Percentiles rank a stretch among this genome's conserved stretches.
Evolutionary conservation across 2,888 invertebrate species (phyloP).

Genomic region (Calephelis perditalis): DNA sequence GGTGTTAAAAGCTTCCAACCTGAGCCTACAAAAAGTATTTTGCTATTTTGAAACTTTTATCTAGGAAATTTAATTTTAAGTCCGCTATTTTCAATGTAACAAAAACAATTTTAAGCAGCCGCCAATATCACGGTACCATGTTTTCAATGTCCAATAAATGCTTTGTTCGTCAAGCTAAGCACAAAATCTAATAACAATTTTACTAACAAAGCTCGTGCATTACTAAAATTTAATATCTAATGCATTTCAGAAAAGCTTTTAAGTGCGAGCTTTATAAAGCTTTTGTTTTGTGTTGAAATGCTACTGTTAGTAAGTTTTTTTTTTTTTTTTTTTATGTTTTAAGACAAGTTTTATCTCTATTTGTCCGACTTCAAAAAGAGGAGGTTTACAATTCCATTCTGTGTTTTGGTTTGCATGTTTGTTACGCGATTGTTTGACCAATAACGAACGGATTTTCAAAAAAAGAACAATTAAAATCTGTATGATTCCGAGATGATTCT

Average conservation of each 20-base stretch:
- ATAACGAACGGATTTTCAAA: not conserved
- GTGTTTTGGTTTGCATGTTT: too few relatives aligned
- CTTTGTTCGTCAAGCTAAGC: conserved; percentile 10
- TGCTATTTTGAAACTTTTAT: too few relatives aligned
- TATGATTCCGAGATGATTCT: too few relatives aligned
- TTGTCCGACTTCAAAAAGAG: too few relatives aligned
- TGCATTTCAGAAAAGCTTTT: conserved; percentile 3
- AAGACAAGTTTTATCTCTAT: not conserved
- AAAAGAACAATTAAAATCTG: too few relatives aligned
- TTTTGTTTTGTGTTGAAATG: not conserved
- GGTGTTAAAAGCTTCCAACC: too few relatives aligned
- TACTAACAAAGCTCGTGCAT: conserved; percentile 10
- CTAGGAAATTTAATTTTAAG: too few relatives aligned
- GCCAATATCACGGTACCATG: not conserved
- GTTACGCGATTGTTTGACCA: not conserved
- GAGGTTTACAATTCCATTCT: too few relatives aligned
- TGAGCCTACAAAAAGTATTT: too few relatives aligned
- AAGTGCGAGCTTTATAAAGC: not conserved
- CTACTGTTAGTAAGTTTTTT: too few relatives aligned
- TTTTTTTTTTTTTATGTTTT: too few relatives aligned
- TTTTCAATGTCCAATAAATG: conserved; percentile 9
- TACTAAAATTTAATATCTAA: conserved; percentile 8
- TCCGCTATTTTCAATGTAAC: not conserved
- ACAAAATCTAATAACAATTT: conserved; percentile 8
- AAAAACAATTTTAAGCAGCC: not conserved